A percentile compares a stretch with the other conserved stretches of the same genome.
Evolutionary conservation across 92 coral and sea anemone species (phyloP).

Genomic region (Parazoanthus atlanticus): DNA sequence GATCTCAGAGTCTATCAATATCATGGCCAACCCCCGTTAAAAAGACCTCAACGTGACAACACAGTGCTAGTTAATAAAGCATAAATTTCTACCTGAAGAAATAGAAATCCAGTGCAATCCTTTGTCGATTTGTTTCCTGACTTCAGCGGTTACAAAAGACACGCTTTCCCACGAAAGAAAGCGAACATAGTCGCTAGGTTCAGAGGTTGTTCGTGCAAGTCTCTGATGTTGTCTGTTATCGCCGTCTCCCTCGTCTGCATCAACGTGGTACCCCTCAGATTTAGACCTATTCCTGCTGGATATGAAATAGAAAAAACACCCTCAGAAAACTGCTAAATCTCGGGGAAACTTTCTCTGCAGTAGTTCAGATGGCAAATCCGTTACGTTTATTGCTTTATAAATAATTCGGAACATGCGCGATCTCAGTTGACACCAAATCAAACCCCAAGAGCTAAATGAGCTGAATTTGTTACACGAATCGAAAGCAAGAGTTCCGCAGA

Average conservation of each 20-base stretch:
- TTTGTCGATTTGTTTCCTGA: conserved; percentile 60
- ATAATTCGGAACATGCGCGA: too few species aligned
- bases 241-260: background rate
- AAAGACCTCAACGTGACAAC: background rate
- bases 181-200: conserved; percentile 53
- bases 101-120: conserved; percentile 72
- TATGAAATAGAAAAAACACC: background rate
- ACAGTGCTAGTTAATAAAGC: background rate
- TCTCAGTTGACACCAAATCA: background rate
- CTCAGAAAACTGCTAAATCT: background rate
- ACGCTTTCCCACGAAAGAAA: conserved; percentile 86
- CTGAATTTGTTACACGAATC: background rate
- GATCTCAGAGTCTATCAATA: background rate
- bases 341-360: background rate
- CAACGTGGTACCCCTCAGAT: conserved; percentile 18
- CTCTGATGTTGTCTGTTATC: background rate
- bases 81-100: conserved; percentile 52
- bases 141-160: conserved; percentile 77
- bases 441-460: background rate
- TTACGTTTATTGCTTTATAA: too few species aligned
- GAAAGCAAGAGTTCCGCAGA: background rate
- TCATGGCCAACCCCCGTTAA: background rate
- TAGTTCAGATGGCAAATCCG: background rate
- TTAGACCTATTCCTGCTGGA: conserved; percentile 41
- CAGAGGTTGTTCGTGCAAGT: conserved; percentile 31